Evolutionary conservation across 2,113 vertebrate species (phyloP), one percentile per base, ranked within the genome.

Genomic region (Crypturellus undulatus): DNA sequence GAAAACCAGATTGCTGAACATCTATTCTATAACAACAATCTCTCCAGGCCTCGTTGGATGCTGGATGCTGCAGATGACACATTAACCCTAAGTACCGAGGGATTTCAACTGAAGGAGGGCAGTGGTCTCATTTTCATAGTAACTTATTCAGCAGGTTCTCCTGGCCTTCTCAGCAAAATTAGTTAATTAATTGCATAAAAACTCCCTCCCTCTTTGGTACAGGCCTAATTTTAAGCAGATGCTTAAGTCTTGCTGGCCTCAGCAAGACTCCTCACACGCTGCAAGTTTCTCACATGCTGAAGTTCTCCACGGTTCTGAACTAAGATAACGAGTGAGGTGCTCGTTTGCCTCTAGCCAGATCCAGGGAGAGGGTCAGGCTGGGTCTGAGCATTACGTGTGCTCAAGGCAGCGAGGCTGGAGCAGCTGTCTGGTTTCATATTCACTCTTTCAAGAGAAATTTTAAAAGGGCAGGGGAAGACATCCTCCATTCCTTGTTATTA

Each of bases 1-100:
- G 21, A 49, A 69, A 79, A 14, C 40, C 8, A 34, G 72, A 75
- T 36, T 85, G 73, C 78, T 93, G 71, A 93, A 90, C 69, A 84
- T 86, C 88, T 92, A 85, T 64, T 94, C 79, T 52, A 58, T 56
- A 79, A 52, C 84, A 94, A 88, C 52, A 88, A 52, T 72, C 65
- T 84, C 77, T 69, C 36, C 40, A 30, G 92, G 62, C 24, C 79
- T 86, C 21, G 43, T 17, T 58, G 69, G 69, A 62, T 72, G 49
- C 19, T 58, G 69, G 69, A 62, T 72, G 49, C 19, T 92, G 49
- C 62, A 92, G 77, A 81, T 72, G 43, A 60, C 79, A 92, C 62
- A 28, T 78, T 86, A 95, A 92, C 82, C 85, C 86, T 81, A 90
- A 62, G n/a, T 20, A 62, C 30, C 28, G 8, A 40, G 64, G 69